phyloP scores from a whole-genome alignment of 2,797 vertebrate genomes.

The Picus viridis region DNA sequence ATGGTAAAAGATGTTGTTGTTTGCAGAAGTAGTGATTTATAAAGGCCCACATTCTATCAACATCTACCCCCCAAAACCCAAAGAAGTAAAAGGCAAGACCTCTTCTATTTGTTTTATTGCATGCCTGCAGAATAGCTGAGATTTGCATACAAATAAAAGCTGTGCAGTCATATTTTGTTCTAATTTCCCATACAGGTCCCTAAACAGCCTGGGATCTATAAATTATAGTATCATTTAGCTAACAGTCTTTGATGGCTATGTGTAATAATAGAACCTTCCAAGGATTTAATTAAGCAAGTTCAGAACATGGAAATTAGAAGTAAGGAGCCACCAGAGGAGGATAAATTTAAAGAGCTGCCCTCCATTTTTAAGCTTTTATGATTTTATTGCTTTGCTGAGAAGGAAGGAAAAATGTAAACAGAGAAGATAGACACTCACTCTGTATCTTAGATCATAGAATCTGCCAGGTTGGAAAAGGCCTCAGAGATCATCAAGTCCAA shows the following conservation, averaged over 20 bases:
- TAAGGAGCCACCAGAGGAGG: conserved; percentile 41
- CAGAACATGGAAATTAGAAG: conserved; percentile 43
- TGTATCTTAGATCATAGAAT: background rate
- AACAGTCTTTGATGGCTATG: conserved; percentile 6
- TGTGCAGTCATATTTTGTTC: background rate
- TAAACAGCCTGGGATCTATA: background rate
- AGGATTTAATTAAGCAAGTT: conserved; percentile 55
- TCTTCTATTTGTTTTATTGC: background rate
- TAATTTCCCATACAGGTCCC: background rate
- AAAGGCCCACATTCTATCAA: background rate
- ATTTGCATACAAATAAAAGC: conserved; percentile 37
- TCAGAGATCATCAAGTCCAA: too few relatives aligned
- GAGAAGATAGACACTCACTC: background rate
- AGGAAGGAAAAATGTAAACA: background rate
- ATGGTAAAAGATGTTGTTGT: background rate
- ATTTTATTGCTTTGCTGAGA: conserved; percentile 12
- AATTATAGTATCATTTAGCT: conserved; percentile 48
- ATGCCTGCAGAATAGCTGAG: background rate
- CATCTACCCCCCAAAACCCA: background rate
- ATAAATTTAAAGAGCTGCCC: conserved; percentile 46
- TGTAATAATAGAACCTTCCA: conserved; percentile 16
- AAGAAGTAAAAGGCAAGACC: background rate
- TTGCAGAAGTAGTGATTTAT: background rate
- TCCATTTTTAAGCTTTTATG: conserved; percentile 21
- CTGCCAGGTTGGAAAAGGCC: too few relatives aligned